Base-by-base conservation (phyloP, 2,113 vertebrate species). In the Ancistrus triradiatus region DNA sequence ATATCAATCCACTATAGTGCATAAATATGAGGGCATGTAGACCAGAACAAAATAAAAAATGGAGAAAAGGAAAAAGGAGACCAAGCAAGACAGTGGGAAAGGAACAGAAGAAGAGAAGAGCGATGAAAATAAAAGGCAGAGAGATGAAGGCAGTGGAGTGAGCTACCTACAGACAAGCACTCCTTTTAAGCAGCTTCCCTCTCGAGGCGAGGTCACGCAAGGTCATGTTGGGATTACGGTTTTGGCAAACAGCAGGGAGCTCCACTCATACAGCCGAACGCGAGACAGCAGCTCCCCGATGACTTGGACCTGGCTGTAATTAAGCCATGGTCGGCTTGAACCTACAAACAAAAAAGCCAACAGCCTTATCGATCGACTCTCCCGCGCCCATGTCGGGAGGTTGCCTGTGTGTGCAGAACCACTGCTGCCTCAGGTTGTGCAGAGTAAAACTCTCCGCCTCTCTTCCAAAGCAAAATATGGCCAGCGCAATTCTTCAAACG, bases 241-340 rank as follows among this genome's bases (percentile, higher is more conserved):
- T 87, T 88, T 88, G 87, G 87, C 86, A 89, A 88, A 89, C 85
- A 86, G 85, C 79, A 80, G 78, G 80, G 79, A 84, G 86, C 81
- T 85, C 69, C 77, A 80, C 78, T 78, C 81, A 63, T 80, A 31
- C 58, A 47, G 58, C 59, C 33, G 59, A 69, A 31, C 15, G 18
- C 4, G 37, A 74, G 71, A 68, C 75, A 81, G 75, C 74, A 72
- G 78, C 84, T 88, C 87, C 86, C 86, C 49, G 69, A 74, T 81
- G 86, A 84, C 81, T 82, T 75, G 72, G 75, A 65, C 80, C 80
- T 74, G 84, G 58, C 81, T 86, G 83, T 84, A 88, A 88, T 85
- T 86, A 89, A 87, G 85, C 82, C 81, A 68, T 75, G 78, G 76
- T 84, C 53, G 73, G 79, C 75, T 79, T 87, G 82, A 85, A 88